phyloP scores from a whole-genome alignment of 2,797 vertebrate species.

The Heliangelus exortis region DNA sequence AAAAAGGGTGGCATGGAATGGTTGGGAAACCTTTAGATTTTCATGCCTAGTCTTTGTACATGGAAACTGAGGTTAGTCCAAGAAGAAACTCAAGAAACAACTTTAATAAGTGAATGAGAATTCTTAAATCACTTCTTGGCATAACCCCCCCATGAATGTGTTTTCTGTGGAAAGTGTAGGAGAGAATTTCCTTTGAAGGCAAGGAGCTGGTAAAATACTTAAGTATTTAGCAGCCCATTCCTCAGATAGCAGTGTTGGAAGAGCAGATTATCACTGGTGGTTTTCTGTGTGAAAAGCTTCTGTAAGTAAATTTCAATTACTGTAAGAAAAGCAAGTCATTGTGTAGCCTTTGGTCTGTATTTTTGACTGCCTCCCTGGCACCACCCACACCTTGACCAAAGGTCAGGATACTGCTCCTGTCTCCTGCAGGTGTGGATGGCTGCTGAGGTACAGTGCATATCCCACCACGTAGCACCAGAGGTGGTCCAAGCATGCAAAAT shows the following conservation, averaged over 20 bases:
- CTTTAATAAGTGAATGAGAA: neutral
- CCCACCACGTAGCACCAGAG: neutral
- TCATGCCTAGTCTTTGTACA: neutral
- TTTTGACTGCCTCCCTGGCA: neutral
- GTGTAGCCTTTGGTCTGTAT: neutral
- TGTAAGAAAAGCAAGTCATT: neutral
- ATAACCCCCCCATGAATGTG: neutral
- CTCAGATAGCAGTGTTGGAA: neutral
- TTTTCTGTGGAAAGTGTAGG: neutral
- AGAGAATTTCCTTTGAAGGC: neutral
- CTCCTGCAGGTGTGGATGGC: neutral
- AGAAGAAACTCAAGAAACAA: neutral
- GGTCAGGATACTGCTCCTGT: rapidly evolving
- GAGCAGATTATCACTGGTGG: neutral
- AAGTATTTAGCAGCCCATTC: neutral
- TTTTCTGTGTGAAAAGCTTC: neutral
- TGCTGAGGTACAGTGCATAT: neutral
- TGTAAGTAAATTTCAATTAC: neutral
- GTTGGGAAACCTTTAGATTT: neutral
- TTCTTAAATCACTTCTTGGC: neutral
- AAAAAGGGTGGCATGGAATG: neutral
- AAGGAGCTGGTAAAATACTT: neutral
- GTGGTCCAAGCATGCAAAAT: neutral
- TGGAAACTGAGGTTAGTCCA: neutral
- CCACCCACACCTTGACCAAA: neutral